Conservation (phyloP, 2,797 vertebrate species). For the Protosalanx chinensis region DNA sequence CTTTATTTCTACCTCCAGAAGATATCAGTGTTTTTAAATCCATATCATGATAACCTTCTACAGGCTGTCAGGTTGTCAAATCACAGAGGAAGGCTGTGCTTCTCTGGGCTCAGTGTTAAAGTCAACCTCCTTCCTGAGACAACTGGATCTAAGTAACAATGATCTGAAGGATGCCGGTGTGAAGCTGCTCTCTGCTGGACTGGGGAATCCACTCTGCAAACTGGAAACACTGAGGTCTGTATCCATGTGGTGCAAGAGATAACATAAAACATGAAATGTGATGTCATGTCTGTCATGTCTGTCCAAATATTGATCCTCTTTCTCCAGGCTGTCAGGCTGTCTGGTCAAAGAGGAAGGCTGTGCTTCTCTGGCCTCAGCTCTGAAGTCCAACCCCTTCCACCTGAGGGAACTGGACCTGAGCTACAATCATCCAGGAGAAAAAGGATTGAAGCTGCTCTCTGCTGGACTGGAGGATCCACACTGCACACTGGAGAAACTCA, state of each 20-base stretch:
- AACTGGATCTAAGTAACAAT: constrained; percentile 6
- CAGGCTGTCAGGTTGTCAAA: constrained; percentile 2
- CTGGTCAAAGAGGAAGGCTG: not conserved
- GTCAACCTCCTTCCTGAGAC: constrained; percentile 1
- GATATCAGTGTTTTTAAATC: no score
- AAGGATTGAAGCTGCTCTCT: constrained; percentile 1
- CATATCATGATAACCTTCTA: not conserved
- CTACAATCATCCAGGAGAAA: no score
- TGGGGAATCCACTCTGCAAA: no score
- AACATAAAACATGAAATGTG: no score
- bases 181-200: not conserved
- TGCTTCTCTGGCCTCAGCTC: constrained; percentile 13
- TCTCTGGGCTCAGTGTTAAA: not conserved
- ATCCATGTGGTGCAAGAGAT: no score
- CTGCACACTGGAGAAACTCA: constrained; percentile 9
- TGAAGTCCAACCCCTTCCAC: constrained; percentile 6
- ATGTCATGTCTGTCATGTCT: no score
- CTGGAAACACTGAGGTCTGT: no score
- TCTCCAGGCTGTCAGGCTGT: constrained; percentile 10
- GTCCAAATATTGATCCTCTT: no score
- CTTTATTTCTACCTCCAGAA: no score
- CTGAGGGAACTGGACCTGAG: not conserved
- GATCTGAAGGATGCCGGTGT: not conserved
- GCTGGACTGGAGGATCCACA: constrained; percentile 1
- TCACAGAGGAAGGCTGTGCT: constrained; percentile 4